Evolutionary conservation across 2,113 vertebrate genomes (phyloP).

Genomic region (Suncus etruscus): DNA sequence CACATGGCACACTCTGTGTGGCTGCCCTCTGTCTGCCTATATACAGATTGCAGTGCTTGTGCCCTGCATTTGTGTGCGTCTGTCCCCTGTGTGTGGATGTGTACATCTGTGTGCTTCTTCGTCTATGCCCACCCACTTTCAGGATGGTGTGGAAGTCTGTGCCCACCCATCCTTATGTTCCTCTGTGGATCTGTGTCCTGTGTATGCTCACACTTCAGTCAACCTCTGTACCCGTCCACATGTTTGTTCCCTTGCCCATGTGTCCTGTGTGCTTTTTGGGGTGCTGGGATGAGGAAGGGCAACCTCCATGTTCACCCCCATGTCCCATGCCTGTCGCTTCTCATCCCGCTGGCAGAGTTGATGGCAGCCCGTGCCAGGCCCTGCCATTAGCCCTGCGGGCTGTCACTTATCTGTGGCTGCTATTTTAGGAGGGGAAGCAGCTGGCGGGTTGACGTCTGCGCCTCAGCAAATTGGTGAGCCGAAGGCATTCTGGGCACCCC

Average conservation of each 20-base stretch:
- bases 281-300: not conserved
- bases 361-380: fast-evolving
- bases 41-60: not conserved
- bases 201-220: fast-evolving
- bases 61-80: not conserved
- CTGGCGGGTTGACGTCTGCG: not conserved
- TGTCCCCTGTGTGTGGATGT: not conserved
- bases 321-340: not conserved
- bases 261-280: fast-evolving
- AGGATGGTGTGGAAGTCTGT: not conserved
- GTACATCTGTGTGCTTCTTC: not conserved
- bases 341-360: not conserved
- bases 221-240: fast-evolving
- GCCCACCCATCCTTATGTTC: not conserved
- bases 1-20: too few relatives aligned
- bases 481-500: too few relatives aligned
- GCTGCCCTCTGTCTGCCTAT: too few relatives aligned
- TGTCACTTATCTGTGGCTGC: not conserved
- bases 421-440: slow-evolving; percentile 10
- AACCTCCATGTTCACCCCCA: not conserved
- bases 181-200: not conserved
- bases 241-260: not conserved
- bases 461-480: not conserved
- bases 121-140: not conserved
- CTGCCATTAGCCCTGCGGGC: not conserved